Conservation (phyloP, 1,140 invertebrate genomes). For the Pinna nobilis region DNA sequence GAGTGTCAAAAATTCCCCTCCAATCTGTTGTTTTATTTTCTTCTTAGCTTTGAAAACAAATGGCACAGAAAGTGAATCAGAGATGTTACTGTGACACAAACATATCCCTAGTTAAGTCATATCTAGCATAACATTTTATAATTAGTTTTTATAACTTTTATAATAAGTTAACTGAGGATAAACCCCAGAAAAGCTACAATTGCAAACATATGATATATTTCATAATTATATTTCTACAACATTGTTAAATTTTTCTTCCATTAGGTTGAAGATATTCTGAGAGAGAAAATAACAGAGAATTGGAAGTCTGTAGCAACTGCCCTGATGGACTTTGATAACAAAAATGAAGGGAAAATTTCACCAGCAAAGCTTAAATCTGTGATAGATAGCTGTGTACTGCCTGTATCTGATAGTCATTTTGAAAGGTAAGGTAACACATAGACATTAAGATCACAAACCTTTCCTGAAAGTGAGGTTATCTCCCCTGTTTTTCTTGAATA, state of each 20-base stretch:
- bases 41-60: too few species aligned
- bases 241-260: slow-evolving; percentile 1
- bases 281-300: slow-evolving; percentile 68
- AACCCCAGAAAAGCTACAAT: background rate
- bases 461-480: too few species aligned
- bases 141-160: background rate
- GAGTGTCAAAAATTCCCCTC: background rate
- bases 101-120: too few species aligned
- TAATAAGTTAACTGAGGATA: background rate
- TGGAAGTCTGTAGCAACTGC: slow-evolving; percentile 67
- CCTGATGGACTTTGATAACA: slow-evolving; percentile 58
- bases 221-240: background rate
- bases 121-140: background rate
- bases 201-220: background rate
- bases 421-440: slow-evolving; percentile 64
- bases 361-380: slow-evolving; percentile 61
- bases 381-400: slow-evolving; percentile 64
- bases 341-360: slow-evolving; percentile 55
- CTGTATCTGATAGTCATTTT: slow-evolving; percentile 69
- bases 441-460: too few species aligned
- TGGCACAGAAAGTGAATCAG: too few species aligned
- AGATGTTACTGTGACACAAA: too few species aligned
- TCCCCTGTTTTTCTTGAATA: too few species aligned
- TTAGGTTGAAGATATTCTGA: slow-evolving; percentile 70
- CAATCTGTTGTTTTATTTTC: too few species aligned